Evolutionary conservation across 2,888 invertebrate genomes (phyloP).

Genomic region (Pinctada fucata): DNA sequence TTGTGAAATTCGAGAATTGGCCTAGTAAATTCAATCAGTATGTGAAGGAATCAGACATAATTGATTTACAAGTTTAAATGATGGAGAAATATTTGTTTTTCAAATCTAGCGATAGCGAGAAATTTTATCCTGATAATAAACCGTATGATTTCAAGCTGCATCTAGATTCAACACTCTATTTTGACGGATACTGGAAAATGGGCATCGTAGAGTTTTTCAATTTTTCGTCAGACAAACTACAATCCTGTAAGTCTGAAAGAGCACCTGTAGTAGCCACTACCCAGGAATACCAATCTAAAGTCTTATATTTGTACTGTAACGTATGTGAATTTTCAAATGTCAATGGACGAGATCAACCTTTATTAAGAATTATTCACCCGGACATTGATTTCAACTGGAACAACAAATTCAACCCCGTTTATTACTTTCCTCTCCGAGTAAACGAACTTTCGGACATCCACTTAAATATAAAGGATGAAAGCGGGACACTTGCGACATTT

Average conservation of each 20-base stretch:
- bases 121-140: constrained; percentile 26
- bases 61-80: background rate
- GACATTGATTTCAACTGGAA: constrained; percentile 11
- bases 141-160: constrained; percentile 25
- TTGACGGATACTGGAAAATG: constrained; percentile 29
- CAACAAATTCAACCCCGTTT: background rate
- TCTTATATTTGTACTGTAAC: constrained; percentile 2
- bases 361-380: constrained; percentile 10
- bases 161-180: constrained; percentile 13
- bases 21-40: too few species aligned
- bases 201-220: constrained; percentile 16
- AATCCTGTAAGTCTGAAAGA: constrained; percentile 2
- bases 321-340: constrained; percentile 11
- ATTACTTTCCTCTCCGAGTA: constrained; percentile 10
- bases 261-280: background rate
- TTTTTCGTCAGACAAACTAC: background rate
- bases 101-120: constrained; percentile 11
- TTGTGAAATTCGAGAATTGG: constrained; percentile 21
- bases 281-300: background rate
- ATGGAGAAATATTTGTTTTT: constrained; percentile 23
- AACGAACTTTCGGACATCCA: constrained; percentile 20
- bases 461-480: constrained; percentile 18
- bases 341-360: constrained; percentile 1
- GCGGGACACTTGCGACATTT: constrained; percentile 16
- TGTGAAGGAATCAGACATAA: constrained; percentile 8